phyloP scores from a whole-genome alignment of 2,888 invertebrate genomes.

The Cloeon dipterum region DNA sequence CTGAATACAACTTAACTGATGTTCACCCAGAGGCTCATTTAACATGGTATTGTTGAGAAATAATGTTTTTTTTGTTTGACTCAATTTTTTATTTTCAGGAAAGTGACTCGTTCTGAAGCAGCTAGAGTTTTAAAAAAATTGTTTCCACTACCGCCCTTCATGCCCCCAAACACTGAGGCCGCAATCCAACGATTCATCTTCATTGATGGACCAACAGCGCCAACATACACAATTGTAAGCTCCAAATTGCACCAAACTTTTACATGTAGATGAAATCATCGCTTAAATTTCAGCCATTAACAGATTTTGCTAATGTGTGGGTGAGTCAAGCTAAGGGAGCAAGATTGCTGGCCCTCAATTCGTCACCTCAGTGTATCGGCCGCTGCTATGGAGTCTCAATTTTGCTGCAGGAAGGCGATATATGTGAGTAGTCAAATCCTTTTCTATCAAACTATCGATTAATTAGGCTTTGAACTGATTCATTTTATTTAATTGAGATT shows the following conservation, averaged over 20 bases:
- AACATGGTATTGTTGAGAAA: slow-evolving; percentile 11
- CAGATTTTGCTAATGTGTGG: slow-evolving; percentile 63
- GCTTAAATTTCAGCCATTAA: slow-evolving; percentile 33
- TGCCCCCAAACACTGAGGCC: slow-evolving; percentile 20
- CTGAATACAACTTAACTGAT: slow-evolving; percentile 7
- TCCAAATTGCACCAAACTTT: background rate
- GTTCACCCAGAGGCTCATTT: slow-evolving; percentile 14
- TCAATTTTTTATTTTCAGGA: slow-evolving; percentile 25
- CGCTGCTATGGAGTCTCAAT: slow-evolving; percentile 48
- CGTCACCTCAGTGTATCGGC: slow-evolving; percentile 50
- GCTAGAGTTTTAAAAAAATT: slow-evolving; percentile 44
- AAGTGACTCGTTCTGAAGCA: slow-evolving; percentile 51
- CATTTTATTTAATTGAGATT: slow-evolving; percentile 5
- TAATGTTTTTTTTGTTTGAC: slow-evolving; percentile 1
- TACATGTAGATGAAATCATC: background rate
- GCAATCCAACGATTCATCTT: slow-evolving; percentile 48
- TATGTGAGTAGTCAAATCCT: slow-evolving; percentile 38
- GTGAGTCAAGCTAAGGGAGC: slow-evolving; percentile 47
- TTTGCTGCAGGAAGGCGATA: slow-evolving; percentile 40
- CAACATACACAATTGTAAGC: slow-evolving; percentile 33
- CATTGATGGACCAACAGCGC: slow-evolving; percentile 45
- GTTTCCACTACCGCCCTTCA: slow-evolving; percentile 44
- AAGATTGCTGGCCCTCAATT: slow-evolving; percentile 43
- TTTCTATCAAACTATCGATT: no score
- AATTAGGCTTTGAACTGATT: no score